Conservation (phyloP, 2,888 invertebrate genomes). For the Galerucella calmariensis region DNA sequence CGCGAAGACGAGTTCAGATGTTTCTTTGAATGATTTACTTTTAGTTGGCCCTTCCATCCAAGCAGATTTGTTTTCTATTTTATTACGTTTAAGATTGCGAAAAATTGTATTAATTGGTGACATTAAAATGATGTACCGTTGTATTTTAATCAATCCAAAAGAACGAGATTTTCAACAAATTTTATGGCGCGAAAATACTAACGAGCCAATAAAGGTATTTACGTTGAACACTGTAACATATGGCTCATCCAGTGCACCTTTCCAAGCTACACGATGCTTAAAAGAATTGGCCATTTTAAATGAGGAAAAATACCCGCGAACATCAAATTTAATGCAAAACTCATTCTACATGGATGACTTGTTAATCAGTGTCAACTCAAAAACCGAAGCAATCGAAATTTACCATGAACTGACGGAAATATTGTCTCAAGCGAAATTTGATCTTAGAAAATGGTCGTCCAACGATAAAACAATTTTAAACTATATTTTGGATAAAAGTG, state of each 20-base stretch:
- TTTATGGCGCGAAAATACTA: conserved; percentile 22
- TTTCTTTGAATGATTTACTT: conserved; percentile 36
- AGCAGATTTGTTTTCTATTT: conserved; percentile 39
- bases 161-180: conserved; percentile 40
- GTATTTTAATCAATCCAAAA: conserved; percentile 29
- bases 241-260: conserved; percentile 13
- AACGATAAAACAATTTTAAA: not conserved
- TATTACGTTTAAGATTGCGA: conserved; percentile 30
- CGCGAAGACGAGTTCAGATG: conserved; percentile 20
- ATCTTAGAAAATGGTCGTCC: not conserved
- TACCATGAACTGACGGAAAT: not conserved
- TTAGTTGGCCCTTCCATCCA: conserved; percentile 25
- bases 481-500: too few species aligned
- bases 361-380: not conserved
- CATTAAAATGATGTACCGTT: conserved; percentile 41
- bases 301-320: not conserved
- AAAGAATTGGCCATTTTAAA: not conserved
- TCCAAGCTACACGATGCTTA: conserved; percentile 3
- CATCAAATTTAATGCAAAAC: not conserved
- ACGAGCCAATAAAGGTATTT: not conserved
- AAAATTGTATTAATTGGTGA: conserved; percentile 36
- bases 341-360: not conserved
- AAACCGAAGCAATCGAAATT: not conserved
- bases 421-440: not conserved
- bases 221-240: conserved; percentile 16